Conservation (phyloP, 2,888 invertebrate species). For the Ashinkailepas kermadecensis region DNA sequence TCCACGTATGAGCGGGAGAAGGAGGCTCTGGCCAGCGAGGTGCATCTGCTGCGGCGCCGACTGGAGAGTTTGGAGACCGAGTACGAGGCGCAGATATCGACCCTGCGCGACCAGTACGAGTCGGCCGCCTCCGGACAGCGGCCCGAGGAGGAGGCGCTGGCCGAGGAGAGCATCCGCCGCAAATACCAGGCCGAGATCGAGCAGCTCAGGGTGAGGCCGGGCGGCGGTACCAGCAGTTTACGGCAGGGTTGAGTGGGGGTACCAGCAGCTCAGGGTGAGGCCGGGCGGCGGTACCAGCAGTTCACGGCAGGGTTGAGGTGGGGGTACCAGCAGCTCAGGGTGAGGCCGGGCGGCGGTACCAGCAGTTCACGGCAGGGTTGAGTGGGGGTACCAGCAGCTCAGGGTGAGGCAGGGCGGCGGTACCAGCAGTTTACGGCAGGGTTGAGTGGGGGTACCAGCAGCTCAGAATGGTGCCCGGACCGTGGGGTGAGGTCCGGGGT, state of each 20-base stretch:
- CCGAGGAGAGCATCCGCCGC: conserved; percentile 37
- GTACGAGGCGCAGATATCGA: conserved; percentile 73
- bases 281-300: too few species aligned
- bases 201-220: conserved; percentile 55
- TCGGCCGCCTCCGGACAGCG: conserved; percentile 45
- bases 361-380: too few species aligned
- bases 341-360: too few species aligned
- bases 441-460: too few species aligned
- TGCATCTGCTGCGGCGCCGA: conserved; percentile 60
- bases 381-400: too few species aligned
- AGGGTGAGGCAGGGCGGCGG: too few species aligned
- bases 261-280: background rate
- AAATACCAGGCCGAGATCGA: conserved; percentile 80
- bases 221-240: background rate
- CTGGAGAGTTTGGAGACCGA: conserved; percentile 70
- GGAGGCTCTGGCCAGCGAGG: conserved; percentile 53
- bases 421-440: too few species aligned
- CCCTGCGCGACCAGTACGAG: conserved; percentile 65
- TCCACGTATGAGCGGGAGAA: conserved; percentile 45
- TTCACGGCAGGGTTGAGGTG: too few species aligned
- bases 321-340: too few species aligned
- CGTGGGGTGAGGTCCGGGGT: too few species aligned
- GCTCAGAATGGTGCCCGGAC: too few species aligned
- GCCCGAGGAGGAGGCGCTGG: conserved; percentile 29
- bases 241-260: background rate